Percentiles rank a stretch among this genome's conserved stretches.
Conservation (phyloP, 2,888 invertebrate genomes). For the Spicauda simplicius region DNA sequence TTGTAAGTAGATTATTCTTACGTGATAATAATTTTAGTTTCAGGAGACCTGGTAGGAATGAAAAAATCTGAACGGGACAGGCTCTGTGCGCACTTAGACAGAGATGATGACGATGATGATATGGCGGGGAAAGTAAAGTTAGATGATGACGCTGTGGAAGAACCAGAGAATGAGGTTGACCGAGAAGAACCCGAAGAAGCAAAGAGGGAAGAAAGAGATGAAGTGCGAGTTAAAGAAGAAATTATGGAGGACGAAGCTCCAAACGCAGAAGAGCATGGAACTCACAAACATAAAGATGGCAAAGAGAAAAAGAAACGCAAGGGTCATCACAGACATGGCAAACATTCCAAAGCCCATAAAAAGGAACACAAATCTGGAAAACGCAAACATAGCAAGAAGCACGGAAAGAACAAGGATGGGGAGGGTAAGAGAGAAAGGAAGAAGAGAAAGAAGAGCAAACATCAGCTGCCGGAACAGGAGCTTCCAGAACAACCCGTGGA, state of each 20-base stretch:
- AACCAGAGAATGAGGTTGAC: conserved; percentile 27
- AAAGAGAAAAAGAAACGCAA: conserved; percentile 77
- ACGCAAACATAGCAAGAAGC: conserved; percentile 67
- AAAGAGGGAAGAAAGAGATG: conserved; percentile 7
- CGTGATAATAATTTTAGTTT: conserved; percentile 14
- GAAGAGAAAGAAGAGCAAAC: conserved; percentile 77
- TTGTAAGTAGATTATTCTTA: background rate
- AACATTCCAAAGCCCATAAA: conserved; percentile 78
- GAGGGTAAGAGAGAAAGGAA: conserved; percentile 79
- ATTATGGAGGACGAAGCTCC: conserved; percentile 41
- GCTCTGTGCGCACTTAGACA: conserved; percentile 42
- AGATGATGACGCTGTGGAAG: conserved; percentile 13
- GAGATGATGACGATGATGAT: conserved; percentile 45
- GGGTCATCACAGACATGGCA: conserved; percentile 74
- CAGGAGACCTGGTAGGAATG: conserved; percentile 27
- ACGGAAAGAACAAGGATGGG: conserved; percentile 66
- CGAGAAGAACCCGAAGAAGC: conserved; percentile 13
- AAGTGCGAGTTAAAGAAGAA: conserved; percentile 38
- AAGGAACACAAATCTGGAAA: conserved; percentile 63
- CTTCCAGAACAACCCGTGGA: conserved; percentile 51
- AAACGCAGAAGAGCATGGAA: conserved; percentile 38
- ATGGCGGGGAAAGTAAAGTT: conserved; percentile 14
- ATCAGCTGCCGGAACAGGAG: conserved; percentile 53
- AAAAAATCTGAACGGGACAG: conserved; percentile 26
- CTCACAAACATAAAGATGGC: conserved; percentile 67